phyloP scores from a whole-genome alignment of 2,113 vertebrate genomes.

The Dicerorhinus sumatrensis region DNA sequence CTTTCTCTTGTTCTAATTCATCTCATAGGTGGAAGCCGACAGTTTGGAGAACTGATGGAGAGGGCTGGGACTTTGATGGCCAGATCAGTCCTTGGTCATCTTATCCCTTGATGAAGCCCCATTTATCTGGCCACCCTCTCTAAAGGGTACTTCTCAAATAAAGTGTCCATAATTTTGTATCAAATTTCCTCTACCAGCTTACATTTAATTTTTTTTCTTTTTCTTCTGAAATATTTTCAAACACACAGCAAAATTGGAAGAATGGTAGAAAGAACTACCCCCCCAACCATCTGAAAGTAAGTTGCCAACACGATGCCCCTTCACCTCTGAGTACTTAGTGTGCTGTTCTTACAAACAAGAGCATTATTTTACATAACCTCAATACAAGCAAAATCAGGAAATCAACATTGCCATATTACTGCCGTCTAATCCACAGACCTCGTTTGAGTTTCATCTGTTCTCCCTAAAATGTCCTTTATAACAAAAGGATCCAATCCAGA shows the following conservation, averaged over 20 bases:
- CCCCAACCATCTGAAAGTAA: neutral
- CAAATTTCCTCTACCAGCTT: neutral
- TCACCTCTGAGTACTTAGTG: neutral
- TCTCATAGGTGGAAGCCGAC: neutral
- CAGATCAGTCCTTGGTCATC: neutral
- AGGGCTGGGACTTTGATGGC: neutral
- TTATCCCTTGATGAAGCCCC: neutral
- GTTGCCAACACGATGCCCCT: too few species aligned
- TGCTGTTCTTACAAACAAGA: neutral
- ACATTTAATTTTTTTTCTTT: neutral
- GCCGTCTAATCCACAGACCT: neutral
- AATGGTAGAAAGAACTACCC: neutral
- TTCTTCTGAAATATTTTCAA: constrained; percentile 26
- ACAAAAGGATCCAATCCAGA: neutral
- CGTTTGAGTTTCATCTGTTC: neutral
- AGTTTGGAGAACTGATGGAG: neutral
- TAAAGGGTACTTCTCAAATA: neutral
- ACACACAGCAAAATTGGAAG: neutral
- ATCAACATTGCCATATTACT: neutral
- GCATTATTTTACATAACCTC: neutral
- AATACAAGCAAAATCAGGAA: neutral
- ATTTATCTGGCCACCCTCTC: neutral
- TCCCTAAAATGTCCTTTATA: neutral
- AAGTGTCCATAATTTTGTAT: neutral
- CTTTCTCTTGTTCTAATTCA: neutral